Base-by-base conservation (phyloP, 92 coral and sea anemone genomes). In the Meandrina meandrites region DNA sequence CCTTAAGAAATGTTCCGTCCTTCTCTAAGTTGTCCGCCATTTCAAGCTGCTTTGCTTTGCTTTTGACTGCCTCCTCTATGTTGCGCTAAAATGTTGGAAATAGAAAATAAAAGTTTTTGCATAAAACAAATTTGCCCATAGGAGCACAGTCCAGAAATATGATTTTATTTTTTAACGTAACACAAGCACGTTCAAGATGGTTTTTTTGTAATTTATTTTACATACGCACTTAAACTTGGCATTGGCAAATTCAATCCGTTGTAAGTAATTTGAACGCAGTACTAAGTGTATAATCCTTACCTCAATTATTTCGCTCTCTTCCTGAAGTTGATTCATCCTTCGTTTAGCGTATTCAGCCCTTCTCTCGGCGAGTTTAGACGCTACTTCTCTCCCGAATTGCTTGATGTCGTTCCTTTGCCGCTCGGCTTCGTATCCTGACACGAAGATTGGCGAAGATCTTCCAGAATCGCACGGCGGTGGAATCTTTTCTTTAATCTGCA, bases 391-490 rank as follows among this genome's bases (percentile, higher is more conserved):
- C 22, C 98, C 98, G 80, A 97, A 94, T 76, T 89, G 86, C 81
- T 88, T 90, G 22, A 92, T 82, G 79, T 97, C 99, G 31, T 86
- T 90, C 53, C 90, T 84, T 88, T 97, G 99, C 81, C 99, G 80
- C 73, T 95, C 96, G 31, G 99, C 99, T 82, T 97, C 99, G 79
- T 92, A 90, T 15, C 98, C 99, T 31, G 95, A 95, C 68, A 97
- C 99, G 87, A 93, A 97, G 69, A 92, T 89, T 51, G 89, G 72
- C 64, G 91, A 82, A 36, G 88, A 84, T 69, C 91, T 91, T 24
- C 89, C 90, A 48, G 94, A 89, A 75, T 87, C 88, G 57, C 86
- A 87, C 50, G 78, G 92, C 30, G 91, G 80, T 5, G 91, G 95
- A 4, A 92, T 85, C 76, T 93, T 80, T 79, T 92, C 95, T 56